A percentile compares a stretch with the other conserved stretches of the same genome.
Conservation (phyloP, 2,797 vertebrate genomes). For the Trachops cirrhosus region DNA sequence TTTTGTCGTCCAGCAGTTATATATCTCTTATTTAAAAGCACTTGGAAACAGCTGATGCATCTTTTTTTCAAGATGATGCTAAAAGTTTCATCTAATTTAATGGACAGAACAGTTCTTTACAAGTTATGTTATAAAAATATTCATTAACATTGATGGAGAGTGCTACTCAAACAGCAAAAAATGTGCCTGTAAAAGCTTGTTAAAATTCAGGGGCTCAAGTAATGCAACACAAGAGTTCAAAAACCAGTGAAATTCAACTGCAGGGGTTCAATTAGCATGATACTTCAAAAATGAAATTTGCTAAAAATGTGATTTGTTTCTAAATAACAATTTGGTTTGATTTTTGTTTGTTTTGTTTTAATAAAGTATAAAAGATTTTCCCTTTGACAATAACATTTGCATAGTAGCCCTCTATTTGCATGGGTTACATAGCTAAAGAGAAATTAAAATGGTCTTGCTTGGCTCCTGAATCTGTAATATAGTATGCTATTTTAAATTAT, state of each 20-base stretch:
- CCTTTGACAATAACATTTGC: not conserved
- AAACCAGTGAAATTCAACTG: not conserved
- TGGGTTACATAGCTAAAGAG: not conserved
- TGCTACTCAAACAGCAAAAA: conserved; percentile 58
- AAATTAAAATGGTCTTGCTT: not conserved
- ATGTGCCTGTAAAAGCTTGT: not conserved
- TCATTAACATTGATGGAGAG: conserved; percentile 52
- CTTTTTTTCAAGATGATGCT: conserved; percentile 16
- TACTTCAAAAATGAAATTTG: conserved; percentile 31
- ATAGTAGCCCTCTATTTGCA: not conserved
- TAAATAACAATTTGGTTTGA: not conserved
- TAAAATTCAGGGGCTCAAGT: conserved; percentile 46
- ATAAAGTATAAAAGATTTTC: not conserved
- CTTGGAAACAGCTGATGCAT: conserved; percentile 51
- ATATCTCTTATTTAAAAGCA: conserved; percentile 25
- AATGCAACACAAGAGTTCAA: not conserved
- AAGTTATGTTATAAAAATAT: conserved; percentile 71
- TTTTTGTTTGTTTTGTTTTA: not conserved
- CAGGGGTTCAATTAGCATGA: not conserved
- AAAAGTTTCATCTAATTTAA: conserved; percentile 66
- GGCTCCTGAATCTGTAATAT: not conserved
- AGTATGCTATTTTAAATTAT: not conserved
- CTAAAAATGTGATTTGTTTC: not conserved
- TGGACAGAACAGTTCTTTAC: conserved; percentile 50
- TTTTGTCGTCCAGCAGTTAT: not conserved